Evolutionary conservation across 2,113 vertebrate genomes (phyloP).

Genomic region (Phainopepla nitens): DNA sequence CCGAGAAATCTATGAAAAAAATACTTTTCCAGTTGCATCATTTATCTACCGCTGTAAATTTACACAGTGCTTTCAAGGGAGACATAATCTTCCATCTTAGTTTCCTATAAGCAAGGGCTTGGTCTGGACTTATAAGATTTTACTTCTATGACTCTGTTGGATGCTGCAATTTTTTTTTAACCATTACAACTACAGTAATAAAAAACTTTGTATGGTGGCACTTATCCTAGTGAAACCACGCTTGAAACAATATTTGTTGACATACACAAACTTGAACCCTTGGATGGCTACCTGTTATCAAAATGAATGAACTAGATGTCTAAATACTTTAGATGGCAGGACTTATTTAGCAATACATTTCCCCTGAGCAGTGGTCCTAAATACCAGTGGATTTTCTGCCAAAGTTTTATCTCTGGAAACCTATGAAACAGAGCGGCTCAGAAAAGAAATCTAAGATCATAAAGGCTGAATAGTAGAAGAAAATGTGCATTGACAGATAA

Average conservation of each 20-base stretch:
- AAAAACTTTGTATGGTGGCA: background rate
- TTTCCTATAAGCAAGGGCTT: background rate
- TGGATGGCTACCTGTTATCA: background rate
- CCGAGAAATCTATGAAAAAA: background rate
- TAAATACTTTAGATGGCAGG: background rate
- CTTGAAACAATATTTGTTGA: background rate
- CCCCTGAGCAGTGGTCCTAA: background rate
- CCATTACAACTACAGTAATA: background rate
- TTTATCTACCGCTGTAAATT: conserved; percentile 38
- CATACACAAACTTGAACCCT: background rate
- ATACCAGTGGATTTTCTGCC: background rate
- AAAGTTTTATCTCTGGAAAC: background rate
- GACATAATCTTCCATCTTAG: background rate
- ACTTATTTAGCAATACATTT: background rate
- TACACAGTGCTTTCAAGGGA: background rate
- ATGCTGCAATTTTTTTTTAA: background rate
- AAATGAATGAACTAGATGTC: background rate
- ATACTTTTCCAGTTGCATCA: conserved; percentile 13
- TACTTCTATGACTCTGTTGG: background rate
- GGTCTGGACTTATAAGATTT: background rate
- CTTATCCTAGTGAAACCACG: background rate
- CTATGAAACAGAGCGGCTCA: background rate
- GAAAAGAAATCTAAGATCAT: background rate
- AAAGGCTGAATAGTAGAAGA: background rate
- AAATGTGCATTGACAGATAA: background rate